Evolutionary conservation across 2,113 vertebrate genomes (phyloP).

Genomic region (Rhinoptilus africanus): DNA sequence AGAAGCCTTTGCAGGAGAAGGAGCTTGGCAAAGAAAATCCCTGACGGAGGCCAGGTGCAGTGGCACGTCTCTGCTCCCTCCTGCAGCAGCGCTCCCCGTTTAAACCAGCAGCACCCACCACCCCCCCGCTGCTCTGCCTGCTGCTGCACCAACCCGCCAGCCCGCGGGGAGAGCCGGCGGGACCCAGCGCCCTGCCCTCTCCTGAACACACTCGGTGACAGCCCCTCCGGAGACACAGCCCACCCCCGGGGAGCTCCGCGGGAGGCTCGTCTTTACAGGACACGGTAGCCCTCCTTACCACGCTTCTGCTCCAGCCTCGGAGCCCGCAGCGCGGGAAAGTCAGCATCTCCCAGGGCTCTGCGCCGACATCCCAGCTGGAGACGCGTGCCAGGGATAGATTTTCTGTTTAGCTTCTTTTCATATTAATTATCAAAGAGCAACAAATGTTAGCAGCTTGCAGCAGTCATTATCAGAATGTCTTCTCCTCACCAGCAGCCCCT

Average conservation of each 20-base stretch:
- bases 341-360: not conserved
- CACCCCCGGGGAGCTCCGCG: not conserved
- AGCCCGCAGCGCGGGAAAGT: not conserved
- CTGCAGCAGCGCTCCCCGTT: rapidly evolving
- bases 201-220: not conserved
- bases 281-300: rapidly evolving
- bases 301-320: not conserved
- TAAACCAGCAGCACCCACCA: not conserved
- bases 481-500: not conserved
- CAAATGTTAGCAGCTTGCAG: conserved; percentile 1
- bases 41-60: not conserved
- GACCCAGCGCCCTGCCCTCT: not conserved
- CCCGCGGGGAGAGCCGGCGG: not conserved
- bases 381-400: not conserved
- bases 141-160: not conserved
- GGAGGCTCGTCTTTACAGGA: not conserved
- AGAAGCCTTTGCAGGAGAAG: not conserved
- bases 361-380: not conserved
- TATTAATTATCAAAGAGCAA: conserved; percentile 49
- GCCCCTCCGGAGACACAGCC: not conserved
- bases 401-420: conserved; percentile 17
- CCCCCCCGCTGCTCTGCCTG: not conserved
- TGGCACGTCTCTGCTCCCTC: not conserved
- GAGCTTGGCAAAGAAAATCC: not conserved
- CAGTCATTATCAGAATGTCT: not conserved